A percentile compares a stretch with the other conserved stretches of the same genome.
These are phyloP conservation scores for Brevipalpus yothersi DNA, from an alignment of 1,140 invertebrate genomes.

Conservation along the genomic window DNA sequence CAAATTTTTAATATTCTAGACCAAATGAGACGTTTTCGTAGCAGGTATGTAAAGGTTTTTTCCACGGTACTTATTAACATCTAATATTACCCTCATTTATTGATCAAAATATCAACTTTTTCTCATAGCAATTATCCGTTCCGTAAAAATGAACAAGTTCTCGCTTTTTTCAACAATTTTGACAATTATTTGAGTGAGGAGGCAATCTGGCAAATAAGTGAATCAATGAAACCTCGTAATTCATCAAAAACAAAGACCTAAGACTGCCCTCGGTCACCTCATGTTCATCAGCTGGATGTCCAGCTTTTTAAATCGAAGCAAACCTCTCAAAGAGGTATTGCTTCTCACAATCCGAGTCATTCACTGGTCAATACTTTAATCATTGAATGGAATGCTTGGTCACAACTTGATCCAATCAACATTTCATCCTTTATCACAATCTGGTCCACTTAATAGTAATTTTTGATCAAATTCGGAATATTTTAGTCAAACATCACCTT, in stretches of 20 bases:
- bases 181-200: constrained; percentile 83
- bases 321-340: too few relatives aligned
- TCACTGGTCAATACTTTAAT: not conserved
- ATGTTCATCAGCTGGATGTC: too few relatives aligned
- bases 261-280: too few relatives aligned
- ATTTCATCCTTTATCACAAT: not conserved
- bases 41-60: constrained; percentile 36
- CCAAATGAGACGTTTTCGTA: constrained; percentile 87
- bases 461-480: not conserved
- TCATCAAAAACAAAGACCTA: too few relatives aligned
- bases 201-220: constrained; percentile 89
- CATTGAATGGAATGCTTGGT: not conserved
- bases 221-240: constrained; percentile 60
- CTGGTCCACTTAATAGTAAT: not conserved
- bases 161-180: constrained; percentile 88
- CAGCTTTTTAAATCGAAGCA: too few relatives aligned
- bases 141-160: constrained; percentile 51
- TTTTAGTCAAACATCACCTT: not conserved
- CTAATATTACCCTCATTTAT: not conserved
- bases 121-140: constrained; percentile 13
- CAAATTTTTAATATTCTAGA: constrained; percentile 93
- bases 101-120: not conserved
- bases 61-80: not conserved
- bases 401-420: not conserved
- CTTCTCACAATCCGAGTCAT: too few relatives aligned